Evolutionary conservation across 2,888 invertebrate genomes (phyloP).

Genomic region (Limnephilus rhombicus): DNA sequence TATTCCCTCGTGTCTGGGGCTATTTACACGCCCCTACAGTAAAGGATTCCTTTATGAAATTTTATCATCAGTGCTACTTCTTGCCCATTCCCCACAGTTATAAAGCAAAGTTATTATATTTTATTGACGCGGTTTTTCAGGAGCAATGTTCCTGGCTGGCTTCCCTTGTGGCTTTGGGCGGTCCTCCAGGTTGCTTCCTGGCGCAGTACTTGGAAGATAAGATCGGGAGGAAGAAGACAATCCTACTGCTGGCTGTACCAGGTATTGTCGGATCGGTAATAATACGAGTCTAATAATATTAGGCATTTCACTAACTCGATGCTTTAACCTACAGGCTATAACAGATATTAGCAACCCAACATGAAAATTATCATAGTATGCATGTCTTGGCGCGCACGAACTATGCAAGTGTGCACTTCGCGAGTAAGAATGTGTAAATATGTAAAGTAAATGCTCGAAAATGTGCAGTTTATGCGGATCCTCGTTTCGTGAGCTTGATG

Average conservation of each 20-base stretch:
- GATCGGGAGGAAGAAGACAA: slow-evolving; percentile 77
- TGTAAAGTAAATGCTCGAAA: no score
- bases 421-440: no score
- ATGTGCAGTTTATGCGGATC: no score
- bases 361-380: no score
- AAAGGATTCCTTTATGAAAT: background rate
- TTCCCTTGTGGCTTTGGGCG: slow-evolving; percentile 78
- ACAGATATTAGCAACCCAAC: no score
- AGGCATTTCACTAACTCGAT: background rate
- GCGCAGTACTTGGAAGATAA: slow-evolving; percentile 79
- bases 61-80: background rate
- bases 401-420: no score
- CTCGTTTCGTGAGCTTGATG: no score
- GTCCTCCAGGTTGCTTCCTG: slow-evolving; percentile 77
- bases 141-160: slow-evolving; percentile 79
- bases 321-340: background rate
- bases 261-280: slow-evolving; percentile 77
- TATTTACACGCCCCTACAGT: no score
- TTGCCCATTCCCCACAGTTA: background rate
- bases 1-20: no score
- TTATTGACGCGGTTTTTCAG: slow-evolving; percentile 67
- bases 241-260: slow-evolving; percentile 76
- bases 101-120: background rate
- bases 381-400: no score
- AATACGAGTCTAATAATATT: background rate